phyloP scores from a whole-genome alignment of 2,888 invertebrate species.

The Spatulosminthurus flaviceps region DNA sequence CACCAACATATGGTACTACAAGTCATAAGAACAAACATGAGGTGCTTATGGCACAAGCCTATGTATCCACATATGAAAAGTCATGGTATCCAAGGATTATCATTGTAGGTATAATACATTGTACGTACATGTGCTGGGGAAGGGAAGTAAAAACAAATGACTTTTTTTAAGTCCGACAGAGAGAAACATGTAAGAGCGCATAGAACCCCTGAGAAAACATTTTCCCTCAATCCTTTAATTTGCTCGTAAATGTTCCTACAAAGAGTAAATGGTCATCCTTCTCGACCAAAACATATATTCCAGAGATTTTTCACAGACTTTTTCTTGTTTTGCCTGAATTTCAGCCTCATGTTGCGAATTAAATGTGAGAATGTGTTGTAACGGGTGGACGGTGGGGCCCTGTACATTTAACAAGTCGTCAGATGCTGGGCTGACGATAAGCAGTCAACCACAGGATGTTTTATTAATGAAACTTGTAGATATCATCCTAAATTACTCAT shows the following conservation, averaged over 20 bases:
- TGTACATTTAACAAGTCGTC: not conserved
- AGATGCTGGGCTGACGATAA: constrained; percentile 1
- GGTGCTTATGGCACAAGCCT: too few relatives aligned
- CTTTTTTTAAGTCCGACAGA: too few relatives aligned
- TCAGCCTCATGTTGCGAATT: constrained; percentile 32
- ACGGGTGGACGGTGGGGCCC: not conserved
- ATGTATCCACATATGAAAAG: too few relatives aligned
- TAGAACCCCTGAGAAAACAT: not conserved
- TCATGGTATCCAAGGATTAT: too few relatives aligned
- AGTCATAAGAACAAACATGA: too few relatives aligned
- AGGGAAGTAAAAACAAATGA: too few relatives aligned
- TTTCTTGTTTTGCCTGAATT: constrained; percentile 30
- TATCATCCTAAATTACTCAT: not conserved
- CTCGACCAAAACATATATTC: not conserved
- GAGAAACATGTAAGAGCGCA: too few relatives aligned
- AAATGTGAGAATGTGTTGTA: constrained; percentile 4
- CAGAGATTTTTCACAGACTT: not conserved
- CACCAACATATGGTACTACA: not conserved
- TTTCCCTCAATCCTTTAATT: not conserved
- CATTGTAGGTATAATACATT: too few relatives aligned
- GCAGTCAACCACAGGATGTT: not conserved
- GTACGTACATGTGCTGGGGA: too few relatives aligned
- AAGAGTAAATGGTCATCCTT: not conserved
- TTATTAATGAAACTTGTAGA: not conserved
- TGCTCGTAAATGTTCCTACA: not conserved